These are phyloP conservation scores for Calliphora vomitoria DNA, from an alignment of 2,888 invertebrate species.

Conservation along the genomic window DNA sequence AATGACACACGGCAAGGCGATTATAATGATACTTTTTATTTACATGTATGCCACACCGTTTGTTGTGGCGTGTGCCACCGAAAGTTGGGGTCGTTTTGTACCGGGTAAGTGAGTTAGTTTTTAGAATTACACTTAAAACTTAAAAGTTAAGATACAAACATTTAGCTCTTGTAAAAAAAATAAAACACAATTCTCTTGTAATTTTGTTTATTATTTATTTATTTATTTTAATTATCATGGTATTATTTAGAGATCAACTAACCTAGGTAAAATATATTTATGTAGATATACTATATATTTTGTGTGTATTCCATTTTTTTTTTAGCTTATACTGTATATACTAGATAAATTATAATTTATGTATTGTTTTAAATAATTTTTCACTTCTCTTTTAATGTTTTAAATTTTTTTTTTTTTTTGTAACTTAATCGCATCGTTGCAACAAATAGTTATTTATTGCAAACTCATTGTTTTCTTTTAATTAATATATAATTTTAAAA, in stretches of 20 bases:
- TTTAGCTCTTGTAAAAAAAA: background rate
- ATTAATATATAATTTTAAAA: background rate
- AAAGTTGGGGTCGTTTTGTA: conserved; percentile 94
- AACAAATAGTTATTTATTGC: background rate
- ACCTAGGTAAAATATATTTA: conserved; percentile 71
- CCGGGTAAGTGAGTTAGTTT: conserved; percentile 85
- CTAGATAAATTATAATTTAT: conserved; percentile 20
- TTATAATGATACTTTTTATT: conserved; percentile 89
- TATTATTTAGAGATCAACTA: conserved; percentile 75
- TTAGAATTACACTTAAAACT: background rate
- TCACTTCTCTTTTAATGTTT: background rate
- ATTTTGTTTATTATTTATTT: conserved; percentile 50
- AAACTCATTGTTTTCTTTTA: background rate
- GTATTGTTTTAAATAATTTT: conserved; percentile 11
- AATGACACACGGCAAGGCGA: conserved; percentile 91
- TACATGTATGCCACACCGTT: conserved; percentile 93
- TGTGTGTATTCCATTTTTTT: background rate
- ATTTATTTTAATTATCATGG: conserved; percentile 64
- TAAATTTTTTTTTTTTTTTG: background rate
- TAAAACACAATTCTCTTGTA: conserved; percentile 13
- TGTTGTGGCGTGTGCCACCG: conserved; percentile 91
- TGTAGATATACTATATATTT: conserved; percentile 39
- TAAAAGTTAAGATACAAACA: background rate
- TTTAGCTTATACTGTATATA: conserved; percentile 21
- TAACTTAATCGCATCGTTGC: background rate